Evolutionary conservation across 1,140 invertebrate genomes (phyloP).

Genomic region (Phymorhynchus buccinoides): DNA sequence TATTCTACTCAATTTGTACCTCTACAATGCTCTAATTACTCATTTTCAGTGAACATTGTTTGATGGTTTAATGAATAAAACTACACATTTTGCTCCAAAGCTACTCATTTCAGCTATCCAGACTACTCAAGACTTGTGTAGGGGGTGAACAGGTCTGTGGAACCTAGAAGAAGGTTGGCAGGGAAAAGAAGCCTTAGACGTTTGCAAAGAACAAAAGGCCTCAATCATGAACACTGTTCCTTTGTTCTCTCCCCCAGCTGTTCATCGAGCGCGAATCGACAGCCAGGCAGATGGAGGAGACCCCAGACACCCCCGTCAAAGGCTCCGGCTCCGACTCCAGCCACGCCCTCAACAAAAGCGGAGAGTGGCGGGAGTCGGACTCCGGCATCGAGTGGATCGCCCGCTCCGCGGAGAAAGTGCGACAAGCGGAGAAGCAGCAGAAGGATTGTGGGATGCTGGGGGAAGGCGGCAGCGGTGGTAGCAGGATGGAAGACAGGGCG

Average conservation of each 20-base stretch:
- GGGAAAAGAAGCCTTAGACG: no score
- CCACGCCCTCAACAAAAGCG: slow-evolving; percentile 63
- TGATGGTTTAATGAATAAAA: no score
- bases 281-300: slow-evolving; percentile 88
- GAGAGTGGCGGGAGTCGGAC: slow-evolving; percentile 69
- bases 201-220: no score
- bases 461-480: not conserved
- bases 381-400: slow-evolving; percentile 68
- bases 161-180: no score
- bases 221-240: no score
- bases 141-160: no score
- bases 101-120: no score
- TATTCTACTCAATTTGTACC: no score
- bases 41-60: no score
- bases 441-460: slow-evolving; percentile 43
- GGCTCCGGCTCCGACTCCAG: slow-evolving; percentile 38
- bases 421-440: slow-evolving; percentile 50
- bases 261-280: slow-evolving; percentile 84
- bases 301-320: slow-evolving; percentile 48
- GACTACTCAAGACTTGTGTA: no score
- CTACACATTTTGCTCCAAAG: no score
- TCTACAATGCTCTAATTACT: no score
- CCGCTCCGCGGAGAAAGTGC: slow-evolving; percentile 56
- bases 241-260: slow-evolving; percentile 72
- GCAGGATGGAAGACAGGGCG: slow-evolving; percentile 39